A percentile compares a stretch with the other conserved stretches of the same genome.
These are phyloP conservation scores for Clarias platycephalus DNA, from an alignment of 2,797 vertebrate species.

Conservation along the genomic window DNA sequence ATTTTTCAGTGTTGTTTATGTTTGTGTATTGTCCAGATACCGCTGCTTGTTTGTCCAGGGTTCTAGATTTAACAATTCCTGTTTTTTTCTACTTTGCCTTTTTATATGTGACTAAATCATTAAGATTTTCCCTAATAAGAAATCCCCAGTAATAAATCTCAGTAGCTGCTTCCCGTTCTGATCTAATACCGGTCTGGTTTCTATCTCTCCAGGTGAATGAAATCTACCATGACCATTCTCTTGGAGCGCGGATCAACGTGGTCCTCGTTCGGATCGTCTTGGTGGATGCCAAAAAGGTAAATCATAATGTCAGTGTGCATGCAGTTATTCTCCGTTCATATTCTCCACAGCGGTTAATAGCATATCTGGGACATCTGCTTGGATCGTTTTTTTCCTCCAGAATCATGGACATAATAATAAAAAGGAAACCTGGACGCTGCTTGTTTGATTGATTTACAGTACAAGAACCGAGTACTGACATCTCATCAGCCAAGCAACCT, in stretches of 20 bases:
- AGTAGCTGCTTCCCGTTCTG: neutral
- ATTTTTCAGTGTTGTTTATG: neutral
- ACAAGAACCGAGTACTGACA: neutral
- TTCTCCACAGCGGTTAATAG: neutral
- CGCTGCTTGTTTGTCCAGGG: neutral
- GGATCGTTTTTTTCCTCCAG: neutral
- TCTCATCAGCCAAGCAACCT: neutral
- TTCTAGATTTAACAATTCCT: neutral
- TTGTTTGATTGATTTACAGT: no score
- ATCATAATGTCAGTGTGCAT: constrained; percentile 5
- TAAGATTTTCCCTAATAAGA: neutral
- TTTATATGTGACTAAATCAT: neutral
- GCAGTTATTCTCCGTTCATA: neutral
- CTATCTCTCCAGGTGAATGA: constrained; percentile 88
- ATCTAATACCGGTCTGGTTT: constrained; percentile 30
- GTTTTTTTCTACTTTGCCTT: neutral
- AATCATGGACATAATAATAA: neutral
- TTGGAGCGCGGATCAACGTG: constrained; percentile 92
- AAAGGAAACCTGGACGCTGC: neutral
- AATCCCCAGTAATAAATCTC: neutral
- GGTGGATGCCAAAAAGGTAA: constrained; percentile 87
- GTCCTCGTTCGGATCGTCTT: constrained; percentile 92
- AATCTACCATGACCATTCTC: constrained; percentile 92
- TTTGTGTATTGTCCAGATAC: no score
- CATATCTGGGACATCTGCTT: neutral